Conservation (phyloP, 2,113 vertebrate species). For the Lanius ludovicianus region DNA sequence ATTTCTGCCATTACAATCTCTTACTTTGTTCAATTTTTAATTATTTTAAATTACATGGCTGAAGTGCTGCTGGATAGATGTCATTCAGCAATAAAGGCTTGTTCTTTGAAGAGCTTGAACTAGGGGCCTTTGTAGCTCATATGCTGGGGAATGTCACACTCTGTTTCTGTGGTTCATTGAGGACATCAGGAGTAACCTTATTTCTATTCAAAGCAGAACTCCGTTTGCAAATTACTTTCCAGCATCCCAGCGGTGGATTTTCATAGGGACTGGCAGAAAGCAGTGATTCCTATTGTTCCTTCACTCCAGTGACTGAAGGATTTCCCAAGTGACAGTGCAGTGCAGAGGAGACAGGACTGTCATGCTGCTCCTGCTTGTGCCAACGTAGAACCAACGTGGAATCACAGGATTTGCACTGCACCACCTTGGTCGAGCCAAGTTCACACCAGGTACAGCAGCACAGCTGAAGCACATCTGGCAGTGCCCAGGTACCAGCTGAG, state of each 20-base stretch:
- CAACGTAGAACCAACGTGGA: neutral
- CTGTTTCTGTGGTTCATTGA: neutral
- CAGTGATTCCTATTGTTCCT: neutral
- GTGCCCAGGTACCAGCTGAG: neutral
- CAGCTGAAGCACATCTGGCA: neutral
- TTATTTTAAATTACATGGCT: constrained; percentile 62
- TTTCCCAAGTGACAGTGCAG: neutral
- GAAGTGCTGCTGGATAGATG: constrained; percentile 33
- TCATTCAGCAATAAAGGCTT: constrained; percentile 18
- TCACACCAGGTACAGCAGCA: neutral
- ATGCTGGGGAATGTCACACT: neutral
- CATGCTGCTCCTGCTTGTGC: neutral
- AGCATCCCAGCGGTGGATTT: neutral
- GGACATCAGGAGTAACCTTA: neutral
- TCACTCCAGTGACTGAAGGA: neutral
- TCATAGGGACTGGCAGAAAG: neutral
- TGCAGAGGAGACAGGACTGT: too few species aligned
- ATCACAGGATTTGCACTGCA: neutral
- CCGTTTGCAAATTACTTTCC: neutral
- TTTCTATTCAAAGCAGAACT: neutral
- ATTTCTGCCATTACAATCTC: constrained; percentile 39
- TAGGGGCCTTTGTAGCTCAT: neutral
- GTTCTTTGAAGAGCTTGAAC: constrained; percentile 27
- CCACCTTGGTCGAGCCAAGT: neutral
- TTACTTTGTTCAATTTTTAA: constrained; percentile 61